phyloP scores from a whole-genome alignment of 2,113 vertebrate species.

The Oxyruncus cristatus region DNA sequence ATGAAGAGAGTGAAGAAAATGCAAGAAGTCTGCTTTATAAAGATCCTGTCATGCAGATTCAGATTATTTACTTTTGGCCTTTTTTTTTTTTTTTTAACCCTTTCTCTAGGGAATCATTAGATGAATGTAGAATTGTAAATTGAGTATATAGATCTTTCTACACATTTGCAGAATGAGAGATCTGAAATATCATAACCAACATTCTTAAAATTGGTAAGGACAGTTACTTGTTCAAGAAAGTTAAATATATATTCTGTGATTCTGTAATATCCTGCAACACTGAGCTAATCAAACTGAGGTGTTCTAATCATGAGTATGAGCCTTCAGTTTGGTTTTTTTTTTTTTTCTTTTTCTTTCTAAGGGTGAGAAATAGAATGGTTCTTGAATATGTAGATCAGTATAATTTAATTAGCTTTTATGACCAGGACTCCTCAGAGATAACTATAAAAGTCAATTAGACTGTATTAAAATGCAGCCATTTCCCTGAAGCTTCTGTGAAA shows the following conservation, averaged over 20 bases:
- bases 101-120: not conserved
- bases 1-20: not conserved
- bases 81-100: not conserved
- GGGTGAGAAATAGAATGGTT: constrained; percentile 35
- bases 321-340: not conserved
- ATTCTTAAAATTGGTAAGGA: not conserved
- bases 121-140: not conserved
- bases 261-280: not conserved
- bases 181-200: not conserved
- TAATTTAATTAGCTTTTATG: constrained; percentile 79
- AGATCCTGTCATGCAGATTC: not conserved
- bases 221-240: not conserved
- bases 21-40: not conserved
- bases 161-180: constrained; percentile 22
- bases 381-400: constrained; percentile 73
- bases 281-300: not conserved
- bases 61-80: not conserved
- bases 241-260: not conserved
- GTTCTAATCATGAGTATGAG: not conserved
- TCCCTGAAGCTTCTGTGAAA: constrained; percentile 55
- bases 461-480: constrained; percentile 70
- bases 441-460: constrained; percentile 69
- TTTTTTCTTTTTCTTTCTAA: not conserved
- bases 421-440: constrained; percentile 71
- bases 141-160: not conserved